phyloP scores from a whole-genome alignment of 2,797 vertebrate species.

The Acestrorhynchus altus region DNA sequence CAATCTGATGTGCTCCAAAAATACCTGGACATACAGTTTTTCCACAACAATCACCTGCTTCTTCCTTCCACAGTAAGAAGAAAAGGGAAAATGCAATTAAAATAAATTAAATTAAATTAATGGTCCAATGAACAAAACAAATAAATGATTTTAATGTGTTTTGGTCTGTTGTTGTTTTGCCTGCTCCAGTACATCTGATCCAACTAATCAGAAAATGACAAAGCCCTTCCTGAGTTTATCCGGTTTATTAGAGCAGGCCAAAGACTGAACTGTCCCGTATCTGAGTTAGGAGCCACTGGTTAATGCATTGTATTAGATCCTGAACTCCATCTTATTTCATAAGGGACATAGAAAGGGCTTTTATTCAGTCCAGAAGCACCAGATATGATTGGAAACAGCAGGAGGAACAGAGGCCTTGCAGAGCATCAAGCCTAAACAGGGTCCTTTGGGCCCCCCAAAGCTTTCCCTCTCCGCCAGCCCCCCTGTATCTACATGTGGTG shows the following conservation, averaged over 20 bases:
- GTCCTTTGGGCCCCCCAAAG: not conserved
- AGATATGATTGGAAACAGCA: not conserved
- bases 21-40: too few relatives aligned
- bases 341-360: not conserved
- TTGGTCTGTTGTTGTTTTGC: not conserved
- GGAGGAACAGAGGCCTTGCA: not conserved
- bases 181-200: not conserved
- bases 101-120: too few relatives aligned
- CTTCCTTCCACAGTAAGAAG: too few relatives aligned
- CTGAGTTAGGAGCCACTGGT: not conserved
- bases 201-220: not conserved
- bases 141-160: too few relatives aligned
- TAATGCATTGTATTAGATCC: not conserved
- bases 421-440: too few relatives aligned
- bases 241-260: not conserved
- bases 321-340: too few relatives aligned
- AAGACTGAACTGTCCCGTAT: not conserved
- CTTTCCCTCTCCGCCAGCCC: too few relatives aligned
- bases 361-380: not conserved
- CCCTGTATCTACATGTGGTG: not conserved
- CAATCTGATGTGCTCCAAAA: too few relatives aligned
- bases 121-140: too few relatives aligned
- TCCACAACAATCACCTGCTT: too few relatives aligned
- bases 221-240: not conserved
- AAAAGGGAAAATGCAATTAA: too few relatives aligned